A percentile compares a stretch with the other conserved stretches of the same genome.
Conservation (phyloP, 2,113 vertebrate genomes). For the Sardina pilchardus region DNA sequence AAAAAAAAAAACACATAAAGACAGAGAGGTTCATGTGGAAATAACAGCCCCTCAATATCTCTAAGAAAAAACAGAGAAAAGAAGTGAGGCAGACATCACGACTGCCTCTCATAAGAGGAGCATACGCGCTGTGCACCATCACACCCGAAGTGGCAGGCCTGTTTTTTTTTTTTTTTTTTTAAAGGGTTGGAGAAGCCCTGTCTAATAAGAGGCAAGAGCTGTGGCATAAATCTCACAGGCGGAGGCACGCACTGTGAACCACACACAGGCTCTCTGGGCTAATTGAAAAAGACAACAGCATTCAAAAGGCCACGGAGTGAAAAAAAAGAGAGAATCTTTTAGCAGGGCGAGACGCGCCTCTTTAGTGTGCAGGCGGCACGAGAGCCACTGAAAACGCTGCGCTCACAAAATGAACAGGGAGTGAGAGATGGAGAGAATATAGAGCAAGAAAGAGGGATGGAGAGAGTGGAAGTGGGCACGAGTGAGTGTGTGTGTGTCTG, state of each 20-base stretch:
- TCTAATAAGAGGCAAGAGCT: neutral
- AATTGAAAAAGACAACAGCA: neutral
- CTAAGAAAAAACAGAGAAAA: neutral
- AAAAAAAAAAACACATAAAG: neutral
- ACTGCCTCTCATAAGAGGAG: neutral
- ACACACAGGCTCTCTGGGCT: neutral
- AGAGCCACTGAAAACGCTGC: neutral
- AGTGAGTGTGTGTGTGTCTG: too few species aligned
- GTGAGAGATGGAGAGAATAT: conserved; percentile 17
- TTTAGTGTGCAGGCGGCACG: neutral
- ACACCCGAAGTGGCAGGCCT: neutral
- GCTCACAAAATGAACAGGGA: neutral
- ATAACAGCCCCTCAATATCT: neutral
- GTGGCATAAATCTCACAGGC: neutral
- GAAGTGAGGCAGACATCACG: neutral
- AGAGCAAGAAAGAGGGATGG: conserved; percentile 13
- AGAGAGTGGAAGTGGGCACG: neutral
- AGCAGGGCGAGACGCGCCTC: too few species aligned
- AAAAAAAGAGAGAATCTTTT: neutral
- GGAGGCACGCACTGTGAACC: neutral
- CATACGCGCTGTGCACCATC: neutral
- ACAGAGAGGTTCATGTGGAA: neutral
- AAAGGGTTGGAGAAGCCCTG: neutral
- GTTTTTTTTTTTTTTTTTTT: too few species aligned
- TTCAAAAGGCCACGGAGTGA: neutral